These are phyloP conservation scores for Esperia sulphurella DNA, from an alignment of 2,888 invertebrate species.

Conservation along the genomic window DNA sequence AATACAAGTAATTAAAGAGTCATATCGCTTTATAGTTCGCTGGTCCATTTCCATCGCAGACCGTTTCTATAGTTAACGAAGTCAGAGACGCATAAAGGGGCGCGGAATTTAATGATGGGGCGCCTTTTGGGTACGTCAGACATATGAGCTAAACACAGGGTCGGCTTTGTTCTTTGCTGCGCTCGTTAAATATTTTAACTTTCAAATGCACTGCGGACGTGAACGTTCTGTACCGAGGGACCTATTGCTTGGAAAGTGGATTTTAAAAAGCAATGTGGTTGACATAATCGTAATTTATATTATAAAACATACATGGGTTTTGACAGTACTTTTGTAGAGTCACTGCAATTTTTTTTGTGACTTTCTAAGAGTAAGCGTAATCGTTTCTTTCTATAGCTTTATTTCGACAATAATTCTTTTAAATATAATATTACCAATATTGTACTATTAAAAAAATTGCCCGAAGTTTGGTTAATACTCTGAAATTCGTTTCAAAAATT, in stretches of 20 bases:
- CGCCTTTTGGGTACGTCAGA: constrained; percentile 34
- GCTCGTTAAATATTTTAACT: constrained; percentile 65
- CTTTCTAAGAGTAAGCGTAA: no score
- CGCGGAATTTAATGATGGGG: constrained; percentile 42
- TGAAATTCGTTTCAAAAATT: no score
- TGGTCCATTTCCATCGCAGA: constrained; percentile 2
- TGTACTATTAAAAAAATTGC: no score
- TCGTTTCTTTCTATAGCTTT: no score
- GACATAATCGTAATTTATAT: no score
- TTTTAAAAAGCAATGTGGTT: constrained; percentile 14
- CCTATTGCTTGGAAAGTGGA: constrained; percentile 11
- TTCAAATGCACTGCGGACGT: constrained; percentile 18
- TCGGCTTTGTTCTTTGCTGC: constrained; percentile 53
- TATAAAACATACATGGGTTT: no score
- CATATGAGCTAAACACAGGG: constrained; percentile 46
- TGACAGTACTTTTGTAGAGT: no score
- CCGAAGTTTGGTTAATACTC: no score
- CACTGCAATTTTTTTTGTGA: no score
- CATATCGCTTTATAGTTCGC: constrained; percentile 13
- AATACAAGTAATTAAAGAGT: constrained; percentile 23
- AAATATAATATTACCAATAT: no score
- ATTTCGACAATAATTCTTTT: no score
- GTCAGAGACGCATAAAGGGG: constrained; percentile 8
- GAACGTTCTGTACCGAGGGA: background rate
- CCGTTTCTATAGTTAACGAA: constrained; percentile 9